phyloP scores from a whole-genome alignment of 2,888 invertebrate species.

The Muschampia plurimacula region DNA sequence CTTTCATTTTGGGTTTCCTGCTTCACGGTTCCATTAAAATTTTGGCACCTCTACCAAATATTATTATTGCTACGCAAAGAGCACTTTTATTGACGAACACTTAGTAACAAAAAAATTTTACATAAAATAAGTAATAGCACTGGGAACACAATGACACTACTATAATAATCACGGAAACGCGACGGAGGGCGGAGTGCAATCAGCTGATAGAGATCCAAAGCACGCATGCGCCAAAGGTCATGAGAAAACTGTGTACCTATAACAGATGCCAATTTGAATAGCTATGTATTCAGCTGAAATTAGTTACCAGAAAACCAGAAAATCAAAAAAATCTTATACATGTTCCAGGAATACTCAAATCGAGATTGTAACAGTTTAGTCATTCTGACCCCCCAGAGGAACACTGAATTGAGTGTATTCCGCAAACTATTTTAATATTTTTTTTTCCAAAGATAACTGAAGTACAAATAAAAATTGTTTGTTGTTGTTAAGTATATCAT shows the following conservation, averaged over 20 bases:
- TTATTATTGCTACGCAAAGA: constrained; percentile 20
- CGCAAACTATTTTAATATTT: too few relatives aligned
- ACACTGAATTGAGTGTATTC: too few relatives aligned
- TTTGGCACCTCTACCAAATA: constrained; percentile 3
- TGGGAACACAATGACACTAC: constrained; percentile 43
- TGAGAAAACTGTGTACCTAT: constrained; percentile 40
- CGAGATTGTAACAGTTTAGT: too few relatives aligned
- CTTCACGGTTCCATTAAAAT: constrained; percentile 22
- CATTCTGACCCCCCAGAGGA: too few relatives aligned
- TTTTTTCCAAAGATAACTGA: too few relatives aligned
- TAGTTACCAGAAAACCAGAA: too few relatives aligned
- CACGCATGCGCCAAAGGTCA: constrained; percentile 62
- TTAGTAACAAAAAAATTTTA: constrained; percentile 1
- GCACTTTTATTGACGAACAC: constrained; percentile 16
- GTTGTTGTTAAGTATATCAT: too few relatives aligned
- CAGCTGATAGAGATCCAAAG: constrained; percentile 62
- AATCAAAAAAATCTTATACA: too few relatives aligned
- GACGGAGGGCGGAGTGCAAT: constrained; percentile 58
- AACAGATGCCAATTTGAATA: too few relatives aligned
- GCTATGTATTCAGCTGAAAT: too few relatives aligned
- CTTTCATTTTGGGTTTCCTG: constrained; percentile 78
- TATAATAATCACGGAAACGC: constrained; percentile 27
- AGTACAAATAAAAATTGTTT: too few relatives aligned
- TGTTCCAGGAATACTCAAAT: too few relatives aligned
- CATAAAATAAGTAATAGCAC: constrained; percentile 5